Base-by-base conservation (phyloP, 2,888 invertebrate species). In the Cosmia trapezina region DNA sequence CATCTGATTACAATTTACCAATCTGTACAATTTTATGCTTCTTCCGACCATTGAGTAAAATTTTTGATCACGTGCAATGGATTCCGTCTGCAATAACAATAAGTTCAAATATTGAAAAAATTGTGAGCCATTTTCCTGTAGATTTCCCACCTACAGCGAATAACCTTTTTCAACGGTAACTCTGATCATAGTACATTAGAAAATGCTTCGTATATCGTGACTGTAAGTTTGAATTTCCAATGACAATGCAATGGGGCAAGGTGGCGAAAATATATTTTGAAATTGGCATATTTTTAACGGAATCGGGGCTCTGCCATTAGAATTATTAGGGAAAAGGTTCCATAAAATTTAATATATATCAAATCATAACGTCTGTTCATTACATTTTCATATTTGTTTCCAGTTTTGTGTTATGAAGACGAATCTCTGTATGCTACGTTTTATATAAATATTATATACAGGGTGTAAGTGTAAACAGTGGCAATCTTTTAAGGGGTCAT, bases 231-330 rank as follows among this genome's bases (percentile, higher is more conserved):
- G n/a, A 70, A 45, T 71, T 73, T 73, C 12, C 28, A 37, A 51
- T 63, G 43, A 14, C 43, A 14, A 47, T 59, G 0, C 12, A 28
- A 37, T 22, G 53, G 9, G 68, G 22, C 75, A 75, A 75, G 75
- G 64, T 70, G 57, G 43, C 67, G 56, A 63, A 76, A 76, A 53
- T 33, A 73, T 28, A 61, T 72, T 78, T 72, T 51, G 67, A 53
- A 66, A 65, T 70, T 74, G 67, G 51, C 37, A 70, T 68, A 76
- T 72, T 72, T 83, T 73, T 56, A n/a, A 43, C 19, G 57, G 59
- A n/a, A 69, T 41, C 19, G 14, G 37, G 60, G 19, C 22, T 67
- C 43, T 54, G 28, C 53, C 57, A 53, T 76, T 33, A 33, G 33
- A 59, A 62, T 69, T 71, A 75, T 61, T 73, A 53, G 37, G 65